Conservation (phyloP, 2,113 vertebrate species). For the Chaetura pelagica region DNA sequence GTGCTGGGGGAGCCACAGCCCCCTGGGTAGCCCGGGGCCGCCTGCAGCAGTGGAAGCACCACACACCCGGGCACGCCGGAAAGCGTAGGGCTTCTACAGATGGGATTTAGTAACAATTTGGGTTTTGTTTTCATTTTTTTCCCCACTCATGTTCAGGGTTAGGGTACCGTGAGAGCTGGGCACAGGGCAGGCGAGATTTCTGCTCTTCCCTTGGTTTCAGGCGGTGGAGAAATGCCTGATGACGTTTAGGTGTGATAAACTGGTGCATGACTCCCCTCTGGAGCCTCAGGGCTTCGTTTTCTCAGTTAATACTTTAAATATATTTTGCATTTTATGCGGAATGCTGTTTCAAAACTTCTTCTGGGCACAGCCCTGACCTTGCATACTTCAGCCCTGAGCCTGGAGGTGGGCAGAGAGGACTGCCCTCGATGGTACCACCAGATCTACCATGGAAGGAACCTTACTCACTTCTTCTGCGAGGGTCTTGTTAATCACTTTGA, state of each 20-base stretch:
- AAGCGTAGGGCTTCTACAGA: background rate
- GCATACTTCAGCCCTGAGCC: background rate
- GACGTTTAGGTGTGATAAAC: background rate
- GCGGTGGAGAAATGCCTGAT: background rate
- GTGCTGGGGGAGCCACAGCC: background rate
- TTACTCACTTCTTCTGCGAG: background rate
- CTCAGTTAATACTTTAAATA: background rate
- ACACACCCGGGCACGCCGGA: fast-evolving
- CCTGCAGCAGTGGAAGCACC: background rate
- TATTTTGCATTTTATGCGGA: background rate
- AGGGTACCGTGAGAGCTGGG: background rate
- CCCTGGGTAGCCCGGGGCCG: background rate
- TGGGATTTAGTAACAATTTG: background rate
- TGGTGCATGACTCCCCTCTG: background rate
- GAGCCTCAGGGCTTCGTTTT: background rate
- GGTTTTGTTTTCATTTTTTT: no score
- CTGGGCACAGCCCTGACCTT: background rate
- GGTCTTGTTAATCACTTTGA: background rate
- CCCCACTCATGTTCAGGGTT: background rate
- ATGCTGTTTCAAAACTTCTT: background rate
- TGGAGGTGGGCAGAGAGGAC: background rate
- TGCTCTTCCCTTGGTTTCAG: background rate
- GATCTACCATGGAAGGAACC: background rate
- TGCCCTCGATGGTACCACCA: background rate
- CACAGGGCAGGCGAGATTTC: background rate